A percentile compares a stretch with the other conserved stretches of the same genome.
These are phyloP conservation scores for Hirudinaria manillensis DNA, from an alignment of 2,888 invertebrate genomes.

Conservation along the genomic window DNA sequence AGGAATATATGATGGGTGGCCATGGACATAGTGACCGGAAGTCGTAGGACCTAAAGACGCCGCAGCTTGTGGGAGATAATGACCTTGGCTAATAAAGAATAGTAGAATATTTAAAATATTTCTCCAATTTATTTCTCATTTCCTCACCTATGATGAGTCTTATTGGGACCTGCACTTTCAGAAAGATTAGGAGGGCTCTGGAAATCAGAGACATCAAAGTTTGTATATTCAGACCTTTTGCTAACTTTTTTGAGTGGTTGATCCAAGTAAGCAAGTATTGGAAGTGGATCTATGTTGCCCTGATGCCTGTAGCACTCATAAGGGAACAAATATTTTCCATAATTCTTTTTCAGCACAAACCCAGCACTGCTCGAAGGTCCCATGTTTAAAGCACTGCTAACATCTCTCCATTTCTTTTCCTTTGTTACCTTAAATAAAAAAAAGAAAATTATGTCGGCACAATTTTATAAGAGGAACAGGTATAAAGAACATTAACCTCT, in stretches of 20 bases:
- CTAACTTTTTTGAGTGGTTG: constrained; percentile 41
- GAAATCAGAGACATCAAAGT: not conserved
- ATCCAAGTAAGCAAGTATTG: constrained; percentile 77
- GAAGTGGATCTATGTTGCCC: constrained; percentile 89
- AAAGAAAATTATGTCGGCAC: not conserved
- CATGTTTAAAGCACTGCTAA: constrained; percentile 87
- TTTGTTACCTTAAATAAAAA: constrained; percentile 74
- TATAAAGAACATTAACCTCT: constrained; percentile 67
- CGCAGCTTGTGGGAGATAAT: not conserved
- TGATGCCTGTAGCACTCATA: constrained; percentile 95
- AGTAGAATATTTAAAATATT: not conserved
- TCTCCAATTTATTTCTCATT: not conserved
- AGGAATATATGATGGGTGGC: not conserved
- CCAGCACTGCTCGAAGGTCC: constrained; percentile 96
- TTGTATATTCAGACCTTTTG: constrained; percentile 28
- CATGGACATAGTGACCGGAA: not conserved
- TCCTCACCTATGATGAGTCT: not conserved
- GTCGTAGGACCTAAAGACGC: not conserved
- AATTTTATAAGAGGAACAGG: not conserved
- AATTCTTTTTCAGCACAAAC: constrained; percentile 93
- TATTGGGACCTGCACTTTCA: not conserved
- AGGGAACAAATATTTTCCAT: constrained; percentile 70
- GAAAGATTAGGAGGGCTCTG: not conserved
- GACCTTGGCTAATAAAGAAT: not conserved
- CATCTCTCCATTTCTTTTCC: constrained; percentile 98